Evolutionary conservation across 2,113 vertebrate species (phyloP).

Genomic region (Physeter macrocephalus): DNA sequence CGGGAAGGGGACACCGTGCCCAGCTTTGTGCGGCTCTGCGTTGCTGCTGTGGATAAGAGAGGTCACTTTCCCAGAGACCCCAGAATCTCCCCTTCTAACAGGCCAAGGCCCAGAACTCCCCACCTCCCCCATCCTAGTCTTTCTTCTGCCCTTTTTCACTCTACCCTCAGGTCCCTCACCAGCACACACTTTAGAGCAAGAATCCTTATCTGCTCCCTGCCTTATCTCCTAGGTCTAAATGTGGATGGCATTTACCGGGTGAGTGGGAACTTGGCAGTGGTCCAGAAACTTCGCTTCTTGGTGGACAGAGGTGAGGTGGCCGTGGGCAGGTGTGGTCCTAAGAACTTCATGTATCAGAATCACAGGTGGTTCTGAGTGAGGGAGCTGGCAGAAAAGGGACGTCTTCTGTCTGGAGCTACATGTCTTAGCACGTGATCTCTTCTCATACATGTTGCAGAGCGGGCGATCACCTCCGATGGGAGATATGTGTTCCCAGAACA

Average conservation of each 20-base stretch:
- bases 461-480: conserved; percentile 91
- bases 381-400: background rate
- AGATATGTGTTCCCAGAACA: conserved; percentile 91
- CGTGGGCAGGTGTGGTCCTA: background rate
- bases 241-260: conserved; percentile 95
- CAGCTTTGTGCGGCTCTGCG: conserved; percentile 89
- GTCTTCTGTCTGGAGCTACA: background rate
- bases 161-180: background rate
- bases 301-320: conserved; percentile 90
- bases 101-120: background rate
- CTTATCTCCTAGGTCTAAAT: conserved; percentile 83
- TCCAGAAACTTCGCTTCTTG: conserved; percentile 92
- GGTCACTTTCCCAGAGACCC: conserved; percentile 73
- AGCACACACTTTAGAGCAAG: background rate
- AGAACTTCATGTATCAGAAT: background rate
- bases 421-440: background rate
- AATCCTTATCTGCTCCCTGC: background rate
- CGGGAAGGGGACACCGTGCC: conserved; percentile 87
- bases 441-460: conserved; percentile 82
- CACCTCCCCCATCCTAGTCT: background rate
- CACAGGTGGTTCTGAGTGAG: background rate
- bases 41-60: conserved; percentile 89
- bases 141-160: background rate
- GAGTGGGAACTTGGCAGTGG: conserved; percentile 90
- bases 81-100: background rate